These are phyloP conservation scores for Eurypyga helias DNA, from an alignment of 2,113 vertebrate species.

Conservation along the genomic window DNA sequence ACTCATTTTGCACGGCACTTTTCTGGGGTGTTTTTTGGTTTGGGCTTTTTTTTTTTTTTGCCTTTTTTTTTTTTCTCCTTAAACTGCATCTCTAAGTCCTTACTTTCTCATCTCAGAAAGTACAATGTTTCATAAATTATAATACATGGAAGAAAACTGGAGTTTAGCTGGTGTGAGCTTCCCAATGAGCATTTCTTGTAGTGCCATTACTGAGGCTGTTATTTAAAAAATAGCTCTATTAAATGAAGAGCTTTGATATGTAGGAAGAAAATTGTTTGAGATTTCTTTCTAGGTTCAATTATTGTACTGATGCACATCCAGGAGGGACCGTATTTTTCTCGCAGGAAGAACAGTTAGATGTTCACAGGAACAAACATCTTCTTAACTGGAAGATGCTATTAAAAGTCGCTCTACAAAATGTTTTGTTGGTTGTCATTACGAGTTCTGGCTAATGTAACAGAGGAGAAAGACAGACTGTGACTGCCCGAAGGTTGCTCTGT, in stretches of 20 bases:
- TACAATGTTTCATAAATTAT: background rate
- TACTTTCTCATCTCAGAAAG: background rate
- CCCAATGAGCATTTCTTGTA: background rate
- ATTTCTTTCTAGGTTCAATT: background rate
- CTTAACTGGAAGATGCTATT: background rate
- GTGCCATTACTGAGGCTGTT: background rate
- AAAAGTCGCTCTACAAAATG: background rate
- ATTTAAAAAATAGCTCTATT: slow-evolving; percentile 41
- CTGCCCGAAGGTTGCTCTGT: background rate
- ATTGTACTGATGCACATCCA: background rate
- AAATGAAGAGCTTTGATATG: slow-evolving; percentile 16
- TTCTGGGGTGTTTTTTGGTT: background rate
- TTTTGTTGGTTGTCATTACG: background rate
- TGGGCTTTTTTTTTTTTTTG: background rate
- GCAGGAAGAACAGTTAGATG: background rate
- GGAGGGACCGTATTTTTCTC: background rate
- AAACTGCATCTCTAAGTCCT: background rate
- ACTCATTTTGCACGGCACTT: background rate
- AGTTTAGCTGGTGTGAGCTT: slow-evolving; percentile 8
- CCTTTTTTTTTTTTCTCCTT: background rate
- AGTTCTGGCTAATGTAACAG: accelerated
- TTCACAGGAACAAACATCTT: background rate
- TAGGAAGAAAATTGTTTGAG: slow-evolving; percentile 19
- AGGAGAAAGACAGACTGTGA: background rate
- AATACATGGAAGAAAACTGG: background rate